These are phyloP conservation scores for Oriolus oriolus DNA, from an alignment of 2,113 vertebrate species.

Conservation along the genomic window DNA sequence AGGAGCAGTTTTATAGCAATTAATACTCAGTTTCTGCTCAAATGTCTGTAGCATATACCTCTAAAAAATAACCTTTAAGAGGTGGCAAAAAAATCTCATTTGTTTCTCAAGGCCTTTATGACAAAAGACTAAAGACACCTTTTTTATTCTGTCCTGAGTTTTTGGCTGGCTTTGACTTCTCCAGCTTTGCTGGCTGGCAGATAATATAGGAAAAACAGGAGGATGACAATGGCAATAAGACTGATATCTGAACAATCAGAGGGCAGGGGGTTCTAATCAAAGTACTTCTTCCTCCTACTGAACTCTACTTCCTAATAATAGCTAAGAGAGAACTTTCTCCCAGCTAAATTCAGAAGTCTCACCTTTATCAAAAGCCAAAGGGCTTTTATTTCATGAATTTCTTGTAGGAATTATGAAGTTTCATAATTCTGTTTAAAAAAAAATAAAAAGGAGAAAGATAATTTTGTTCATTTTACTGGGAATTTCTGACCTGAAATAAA, in stretches of 20 bases:
- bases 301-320: neutral
- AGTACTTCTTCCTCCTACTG: neutral
- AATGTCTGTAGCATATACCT: neutral
- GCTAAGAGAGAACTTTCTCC: neutral
- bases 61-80: neutral
- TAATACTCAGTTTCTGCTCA: neutral
- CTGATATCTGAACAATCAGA: neutral
- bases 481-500: neutral
- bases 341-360: neutral
- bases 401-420: neutral
- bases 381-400: neutral
- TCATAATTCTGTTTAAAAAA: neutral
- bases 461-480: neutral
- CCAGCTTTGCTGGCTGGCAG: neutral
- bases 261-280: neutral
- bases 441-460: neutral
- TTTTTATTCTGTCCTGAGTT: neutral
- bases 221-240: neutral
- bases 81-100: neutral
- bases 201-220: neutral
- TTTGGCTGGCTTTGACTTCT: neutral
- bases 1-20: neutral
- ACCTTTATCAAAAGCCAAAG: neutral
- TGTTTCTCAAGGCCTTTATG: neutral
- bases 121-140: neutral